phyloP scores from a whole-genome alignment of 2,797 vertebrate genomes.

The Acrossocheilus wenchowensis region DNA sequence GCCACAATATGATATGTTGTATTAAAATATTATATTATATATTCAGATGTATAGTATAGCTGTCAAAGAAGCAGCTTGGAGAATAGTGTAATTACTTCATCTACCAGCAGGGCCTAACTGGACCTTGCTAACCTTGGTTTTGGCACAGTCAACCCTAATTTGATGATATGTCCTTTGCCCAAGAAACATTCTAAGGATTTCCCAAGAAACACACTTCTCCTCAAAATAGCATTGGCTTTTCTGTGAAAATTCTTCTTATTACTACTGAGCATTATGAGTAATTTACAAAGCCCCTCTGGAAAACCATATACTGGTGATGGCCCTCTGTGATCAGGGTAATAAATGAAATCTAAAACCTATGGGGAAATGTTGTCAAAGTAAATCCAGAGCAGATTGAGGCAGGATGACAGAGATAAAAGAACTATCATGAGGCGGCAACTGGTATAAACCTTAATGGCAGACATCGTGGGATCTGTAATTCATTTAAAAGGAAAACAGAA shows the following conservation, averaged over 20 bases:
- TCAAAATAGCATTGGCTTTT: constrained; percentile 39
- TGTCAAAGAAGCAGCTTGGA: not conserved
- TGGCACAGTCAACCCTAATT: constrained; percentile 57
- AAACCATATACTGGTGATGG: constrained; percentile 60
- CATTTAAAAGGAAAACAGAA: constrained; percentile 51
- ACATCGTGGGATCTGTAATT: constrained; percentile 57
- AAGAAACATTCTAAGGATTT: constrained; percentile 43
- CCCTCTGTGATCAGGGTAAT: constrained; percentile 64
- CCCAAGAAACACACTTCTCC: constrained; percentile 43
- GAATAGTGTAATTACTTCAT: not conserved
- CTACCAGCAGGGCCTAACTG: constrained; percentile 4
- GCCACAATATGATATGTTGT: no score
- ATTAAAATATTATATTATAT: no score
- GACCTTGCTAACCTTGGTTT: constrained; percentile 39
- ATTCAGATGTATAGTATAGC: not conserved
- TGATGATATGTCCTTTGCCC: constrained; percentile 54
- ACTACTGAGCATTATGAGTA: constrained; percentile 54
- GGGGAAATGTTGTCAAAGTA: constrained; percentile 56
- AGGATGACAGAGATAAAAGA: constrained; percentile 60
- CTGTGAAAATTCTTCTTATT: constrained; percentile 55
- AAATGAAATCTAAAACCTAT: constrained; percentile 64
- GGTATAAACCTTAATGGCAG: constrained; percentile 53
- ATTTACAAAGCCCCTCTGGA: constrained; percentile 56
- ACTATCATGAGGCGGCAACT: constrained; percentile 41
- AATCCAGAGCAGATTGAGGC: constrained; percentile 46